phyloP scores from a whole-genome alignment of 2,113 vertebrate species.

The Prionailurus viverrinus region DNA sequence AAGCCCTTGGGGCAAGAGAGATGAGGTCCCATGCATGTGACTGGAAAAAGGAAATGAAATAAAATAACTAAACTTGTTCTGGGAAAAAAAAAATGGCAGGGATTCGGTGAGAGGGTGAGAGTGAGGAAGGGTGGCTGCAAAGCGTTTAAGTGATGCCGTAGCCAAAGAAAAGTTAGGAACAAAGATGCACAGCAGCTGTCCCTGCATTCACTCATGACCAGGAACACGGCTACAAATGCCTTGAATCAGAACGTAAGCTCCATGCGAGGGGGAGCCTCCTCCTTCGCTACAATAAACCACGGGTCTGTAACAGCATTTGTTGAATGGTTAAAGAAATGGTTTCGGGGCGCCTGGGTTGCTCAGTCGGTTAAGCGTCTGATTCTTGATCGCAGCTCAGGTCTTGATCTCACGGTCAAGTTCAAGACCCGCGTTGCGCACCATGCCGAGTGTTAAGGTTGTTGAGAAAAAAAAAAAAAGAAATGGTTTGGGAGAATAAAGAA shows the following conservation, averaged over 20 bases:
- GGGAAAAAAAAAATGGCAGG: not conserved
- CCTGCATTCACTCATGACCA: not conserved
- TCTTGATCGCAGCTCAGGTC: too few relatives aligned
- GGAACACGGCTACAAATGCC: not conserved
- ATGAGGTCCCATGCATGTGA: not conserved
- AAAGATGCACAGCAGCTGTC: not conserved
- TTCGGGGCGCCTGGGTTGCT: not conserved
- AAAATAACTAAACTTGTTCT: not conserved
- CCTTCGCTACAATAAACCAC: not conserved
- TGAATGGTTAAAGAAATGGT: not conserved
- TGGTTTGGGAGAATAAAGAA: not conserved
- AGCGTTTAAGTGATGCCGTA: not conserved
- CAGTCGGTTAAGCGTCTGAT: too few relatives aligned
- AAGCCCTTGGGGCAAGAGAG: not conserved
- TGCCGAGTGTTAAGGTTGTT: too few relatives aligned
- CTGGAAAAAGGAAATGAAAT: not conserved
- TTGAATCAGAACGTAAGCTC: not conserved
- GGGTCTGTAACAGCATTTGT: not conserved
- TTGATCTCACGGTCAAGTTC: too few relatives aligned
- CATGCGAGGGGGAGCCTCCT: not conserved
- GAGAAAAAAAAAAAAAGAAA: not conserved
- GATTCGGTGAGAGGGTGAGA: not conserved
- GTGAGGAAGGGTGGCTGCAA: not conserved
- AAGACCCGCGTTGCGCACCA: too few relatives aligned
- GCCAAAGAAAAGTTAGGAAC: not conserved